phyloP scores from a whole-genome alignment of 2,113 vertebrate species.

The Esox niger region DNA sequence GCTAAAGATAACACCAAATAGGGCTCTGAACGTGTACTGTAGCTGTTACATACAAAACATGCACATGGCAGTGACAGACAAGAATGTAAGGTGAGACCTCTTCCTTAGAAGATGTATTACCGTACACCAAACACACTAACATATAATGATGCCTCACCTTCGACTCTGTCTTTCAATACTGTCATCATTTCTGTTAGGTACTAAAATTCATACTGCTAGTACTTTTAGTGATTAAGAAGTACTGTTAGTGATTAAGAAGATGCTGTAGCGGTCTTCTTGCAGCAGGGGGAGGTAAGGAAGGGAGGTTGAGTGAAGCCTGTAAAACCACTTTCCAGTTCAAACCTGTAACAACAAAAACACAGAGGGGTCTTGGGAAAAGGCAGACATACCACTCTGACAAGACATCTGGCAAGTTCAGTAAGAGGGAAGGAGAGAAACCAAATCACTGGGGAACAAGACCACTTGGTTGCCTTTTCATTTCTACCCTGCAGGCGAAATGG shows the following conservation, averaged over 20 bases:
- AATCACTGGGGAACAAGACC: conserved; percentile 23
- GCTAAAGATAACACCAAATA: conserved; percentile 17
- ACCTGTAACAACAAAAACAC: no score
- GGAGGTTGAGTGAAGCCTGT: no score
- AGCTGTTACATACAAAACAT: background rate
- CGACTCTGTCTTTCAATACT: no score
- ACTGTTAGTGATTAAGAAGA: background rate
- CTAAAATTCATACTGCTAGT: no score
- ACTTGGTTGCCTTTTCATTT: conserved; percentile 10
- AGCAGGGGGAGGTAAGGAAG: conserved; percentile 9
- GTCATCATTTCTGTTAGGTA: background rate
- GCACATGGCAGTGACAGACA: background rate
- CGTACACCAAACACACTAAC: no score
- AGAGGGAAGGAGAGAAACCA: conserved; percentile 4
- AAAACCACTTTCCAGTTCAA: no score
- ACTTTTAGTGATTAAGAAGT: background rate
- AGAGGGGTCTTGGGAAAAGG: background rate
- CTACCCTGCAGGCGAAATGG: conserved; percentile 20
- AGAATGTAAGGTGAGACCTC: background rate
- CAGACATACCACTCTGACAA: conserved; percentile 27
- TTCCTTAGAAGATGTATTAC: background rate
- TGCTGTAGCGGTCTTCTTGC: conserved; percentile 3
- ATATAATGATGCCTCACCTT: no score
- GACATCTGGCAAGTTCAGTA: conserved; percentile 11
- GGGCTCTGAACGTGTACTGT: background rate